phyloP scores from a whole-genome alignment of 1,140 invertebrate species.

The Drosophila nikananu region DNA sequence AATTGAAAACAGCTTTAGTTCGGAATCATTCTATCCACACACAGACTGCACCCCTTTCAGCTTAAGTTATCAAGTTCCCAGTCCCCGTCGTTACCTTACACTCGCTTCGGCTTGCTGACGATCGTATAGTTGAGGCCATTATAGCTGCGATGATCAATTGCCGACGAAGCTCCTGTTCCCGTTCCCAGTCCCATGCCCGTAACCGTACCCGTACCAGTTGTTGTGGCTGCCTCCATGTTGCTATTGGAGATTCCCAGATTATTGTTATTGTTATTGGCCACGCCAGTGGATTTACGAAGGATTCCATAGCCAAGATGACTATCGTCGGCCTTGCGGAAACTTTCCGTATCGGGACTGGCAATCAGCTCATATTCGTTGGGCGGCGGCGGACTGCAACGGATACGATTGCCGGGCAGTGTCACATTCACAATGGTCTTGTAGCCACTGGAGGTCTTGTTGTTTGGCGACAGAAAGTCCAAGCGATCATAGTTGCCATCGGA shows the following conservation, averaged over 20 bases:
- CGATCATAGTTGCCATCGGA: constrained; percentile 90
- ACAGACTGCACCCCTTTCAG: constrained; percentile 24
- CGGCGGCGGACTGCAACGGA: constrained; percentile 58
- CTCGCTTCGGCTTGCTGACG: constrained; percentile 90
- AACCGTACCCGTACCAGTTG: constrained; percentile 9
- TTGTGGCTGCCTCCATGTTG: constrained; percentile 34
- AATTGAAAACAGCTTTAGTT: constrained; percentile 22
- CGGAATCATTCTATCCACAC: background rate
- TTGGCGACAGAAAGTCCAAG: constrained; percentile 92
- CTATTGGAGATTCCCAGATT: constrained; percentile 41
- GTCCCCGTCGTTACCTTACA: constrained; percentile 12
- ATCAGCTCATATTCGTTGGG: constrained; percentile 82
- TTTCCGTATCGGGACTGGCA: constrained; percentile 86
- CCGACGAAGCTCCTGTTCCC: constrained; percentile 8
- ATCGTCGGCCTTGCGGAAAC: constrained; percentile 90
- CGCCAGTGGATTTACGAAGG: constrained; percentile 89
- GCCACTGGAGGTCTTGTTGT: constrained; percentile 88
- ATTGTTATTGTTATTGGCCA: constrained; percentile 43
- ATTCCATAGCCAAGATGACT: constrained; percentile 92
- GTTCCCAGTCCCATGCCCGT: background rate
- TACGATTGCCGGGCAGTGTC: constrained; percentile 82
- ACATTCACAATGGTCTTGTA: constrained; percentile 89
- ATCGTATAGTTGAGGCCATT: constrained; percentile 92
- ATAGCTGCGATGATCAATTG: constrained; percentile 88
- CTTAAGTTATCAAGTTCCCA: background rate